These are phyloP conservation scores for Pteronotus mesoamericanus DNA, from an alignment of 2,797 vertebrate genomes.

Conservation along the genomic window DNA sequence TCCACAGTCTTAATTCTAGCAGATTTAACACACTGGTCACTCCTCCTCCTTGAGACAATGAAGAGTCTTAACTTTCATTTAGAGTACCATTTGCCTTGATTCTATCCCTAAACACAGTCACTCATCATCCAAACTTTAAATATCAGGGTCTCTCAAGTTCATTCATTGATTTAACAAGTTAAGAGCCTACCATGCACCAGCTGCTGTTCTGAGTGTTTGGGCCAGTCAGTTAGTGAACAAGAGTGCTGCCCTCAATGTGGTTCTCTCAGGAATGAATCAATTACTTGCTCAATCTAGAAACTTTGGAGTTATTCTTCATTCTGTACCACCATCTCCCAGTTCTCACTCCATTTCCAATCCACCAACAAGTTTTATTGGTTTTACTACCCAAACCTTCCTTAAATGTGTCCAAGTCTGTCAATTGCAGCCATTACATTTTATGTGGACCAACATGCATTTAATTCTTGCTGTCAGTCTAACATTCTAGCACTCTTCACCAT, in stretches of 20 bases:
- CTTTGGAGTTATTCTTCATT: not conserved
- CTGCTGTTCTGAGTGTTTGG: not conserved
- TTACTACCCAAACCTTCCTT: not conserved
- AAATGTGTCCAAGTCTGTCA: not conserved
- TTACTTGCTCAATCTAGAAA: not conserved
- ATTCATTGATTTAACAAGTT: not conserved
- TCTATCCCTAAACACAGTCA: not conserved
- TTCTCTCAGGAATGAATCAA: not conserved
- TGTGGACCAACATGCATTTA: not conserved
- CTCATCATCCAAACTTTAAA: not conserved
- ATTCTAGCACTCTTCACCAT: not conserved
- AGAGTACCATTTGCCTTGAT: not conserved
- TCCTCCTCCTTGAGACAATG: not conserved
- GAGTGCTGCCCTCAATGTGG: not conserved
- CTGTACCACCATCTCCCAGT: not conserved
- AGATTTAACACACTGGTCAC: not conserved
- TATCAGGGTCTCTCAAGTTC: not conserved
- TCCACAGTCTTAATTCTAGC: not conserved
- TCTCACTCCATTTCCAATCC: not conserved
- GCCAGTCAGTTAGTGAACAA: not conserved
- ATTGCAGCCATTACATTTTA: not conserved
- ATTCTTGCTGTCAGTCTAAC: not conserved
- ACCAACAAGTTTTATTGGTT: not conserved
- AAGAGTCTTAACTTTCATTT: not conserved
- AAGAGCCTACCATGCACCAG: not conserved